Percentiles rank a stretch among this genome's conserved stretches.
These are phyloP conservation scores for Pycnonotus jocosus DNA, from an alignment of 2,113 vertebrate species.

Conservation along the genomic window DNA sequence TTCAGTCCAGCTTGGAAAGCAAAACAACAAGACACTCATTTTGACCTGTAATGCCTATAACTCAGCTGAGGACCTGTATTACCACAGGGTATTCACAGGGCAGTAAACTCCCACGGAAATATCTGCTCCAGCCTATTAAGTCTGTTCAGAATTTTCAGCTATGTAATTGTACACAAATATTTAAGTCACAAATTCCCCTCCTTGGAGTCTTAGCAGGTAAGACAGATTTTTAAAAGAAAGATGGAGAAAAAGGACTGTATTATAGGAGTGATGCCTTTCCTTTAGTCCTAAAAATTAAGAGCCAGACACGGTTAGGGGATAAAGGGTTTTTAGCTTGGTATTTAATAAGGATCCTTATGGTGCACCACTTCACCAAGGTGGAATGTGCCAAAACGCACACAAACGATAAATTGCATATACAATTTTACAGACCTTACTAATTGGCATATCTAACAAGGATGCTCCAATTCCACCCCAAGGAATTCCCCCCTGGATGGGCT, in stretches of 20 bases:
- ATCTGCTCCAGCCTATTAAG: neutral
- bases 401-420: neutral
- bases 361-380: neutral
- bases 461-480: neutral
- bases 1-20: neutral
- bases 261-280: neutral
- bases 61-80: neutral
- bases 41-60: neutral
- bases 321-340: neutral
- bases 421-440: neutral
- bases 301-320: neutral
- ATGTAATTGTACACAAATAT: neutral
- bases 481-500: neutral
- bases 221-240: neutral
- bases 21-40: neutral
- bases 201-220: neutral
- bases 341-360: neutral
- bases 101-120: neutral
- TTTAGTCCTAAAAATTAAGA: neutral
- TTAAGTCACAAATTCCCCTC: neutral
- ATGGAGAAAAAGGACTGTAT: neutral
- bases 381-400: neutral
- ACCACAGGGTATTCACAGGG: neutral
- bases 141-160: neutral
- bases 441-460: too few relatives aligned